Evolutionary conservation across 2,888 invertebrate genomes (phyloP), one percentile per base, ranked within the genome.

Genomic region (Pristionchus japonicus): DNA sequence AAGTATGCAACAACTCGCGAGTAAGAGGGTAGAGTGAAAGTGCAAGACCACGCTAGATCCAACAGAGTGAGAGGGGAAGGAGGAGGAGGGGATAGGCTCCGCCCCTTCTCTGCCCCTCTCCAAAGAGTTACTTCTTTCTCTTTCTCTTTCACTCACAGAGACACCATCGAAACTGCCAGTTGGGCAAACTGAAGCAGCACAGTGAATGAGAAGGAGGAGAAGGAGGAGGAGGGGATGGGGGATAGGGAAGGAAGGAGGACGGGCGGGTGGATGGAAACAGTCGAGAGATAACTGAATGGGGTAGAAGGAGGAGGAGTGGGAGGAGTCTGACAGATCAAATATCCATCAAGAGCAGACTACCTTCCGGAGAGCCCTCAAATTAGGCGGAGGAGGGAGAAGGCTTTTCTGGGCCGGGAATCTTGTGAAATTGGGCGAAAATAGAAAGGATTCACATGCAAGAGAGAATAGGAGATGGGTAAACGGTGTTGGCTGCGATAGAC

Each of bases 31-130:
- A 31, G 61, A 27, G 70, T 70, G 40, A 74, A 43, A 77, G 77
- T 70, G 70, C 70, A 70, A 70, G 70, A 34, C 70, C 70, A 70
- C 70, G 70, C 70, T 70, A 77, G 77, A 47, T 77, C 17, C 77
- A 43, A 77, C n/a, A 23, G 43, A 27, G 47, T 23, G n/a, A 77
- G 77, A 34, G 77, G 43, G 74, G 17, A 43, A 40, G 43, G 43
- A 47, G 23, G 67, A 67, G 67, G 34, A 34, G 34, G 67, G 67
- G 67, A 31, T 0, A 64, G 67, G 34, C 70, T 70, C 70, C 70
- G 34, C 70, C 70, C 70, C 70, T 37, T 70, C n/a, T n/a, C n/a
- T 37, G 20, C 64, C 64, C 31, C 17, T 34, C 31, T 34, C 27
- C 64, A 64, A 64, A 27, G 31, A 64, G 64, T 64, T 31, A 64